Evolutionary conservation across 2,113 vertebrate genomes (phyloP), one percentile per base, ranked within the genome.

Genomic region (Pterocles burchelli): DNA sequence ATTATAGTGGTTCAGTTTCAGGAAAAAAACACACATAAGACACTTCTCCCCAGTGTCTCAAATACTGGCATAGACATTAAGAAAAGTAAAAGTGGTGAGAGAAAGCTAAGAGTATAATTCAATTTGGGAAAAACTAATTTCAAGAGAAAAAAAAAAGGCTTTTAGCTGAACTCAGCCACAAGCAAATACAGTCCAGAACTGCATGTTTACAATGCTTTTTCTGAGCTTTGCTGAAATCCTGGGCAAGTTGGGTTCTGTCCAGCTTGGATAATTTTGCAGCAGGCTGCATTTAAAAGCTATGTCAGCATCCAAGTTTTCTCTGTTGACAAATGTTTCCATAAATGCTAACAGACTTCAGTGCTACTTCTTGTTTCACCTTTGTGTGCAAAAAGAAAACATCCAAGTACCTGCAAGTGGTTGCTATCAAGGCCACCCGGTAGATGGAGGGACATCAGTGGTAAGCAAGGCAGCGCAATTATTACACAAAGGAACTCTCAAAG

Each of bases 261-360:
- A 97, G 91, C 67, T 96, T 97, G 95, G 88, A 93, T 74, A 75
- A 68, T 90, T 91, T 97, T 97, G 95, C 96, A 97, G 94, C 89
- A 97, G 94, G 90, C 80, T 94, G 63, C 80, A 93, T 91, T 96
- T 97, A 74, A 94, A 97, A 95, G 85, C 96, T 93, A 87, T 89
- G 89, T 77, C 90, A 95, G 81, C 85, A 92, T 96, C 87, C 33
- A 89, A 90, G 81, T 93, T 90, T 85, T 58, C 52, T 72, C 49
- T 95, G 82, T 93, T 97, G 97, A 98, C 96, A 97, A 97, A 97
- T 95, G 87, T 94, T 98, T 97, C 92, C 93, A 74, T 85, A 96
- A 97, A 97, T 82, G 90, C 87, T 96, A 97, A 97, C 92, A 97
- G 95, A 95, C 65, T 45, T 94, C 94, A 95, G 55, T 83, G 90